A percentile compares a stretch with the other conserved stretches of the same genome.
Evolutionary conservation across 1,140 invertebrate genomes (phyloP).

Genomic region (Hycleus cichorii): DNA sequence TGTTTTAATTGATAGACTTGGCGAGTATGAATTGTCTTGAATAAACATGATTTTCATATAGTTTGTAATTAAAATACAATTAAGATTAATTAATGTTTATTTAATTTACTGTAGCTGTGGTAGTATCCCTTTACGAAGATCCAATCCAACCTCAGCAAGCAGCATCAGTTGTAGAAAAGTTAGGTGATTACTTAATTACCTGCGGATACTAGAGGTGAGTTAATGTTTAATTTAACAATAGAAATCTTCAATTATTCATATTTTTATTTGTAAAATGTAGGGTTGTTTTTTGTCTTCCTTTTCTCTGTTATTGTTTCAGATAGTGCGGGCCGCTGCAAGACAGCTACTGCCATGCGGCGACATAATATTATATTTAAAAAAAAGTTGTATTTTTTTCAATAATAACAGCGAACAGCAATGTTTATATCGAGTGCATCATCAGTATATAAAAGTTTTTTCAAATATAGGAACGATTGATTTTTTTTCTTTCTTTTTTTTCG

Average conservation of each 20-base stretch:
- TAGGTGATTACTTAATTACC: constrained; percentile 90
- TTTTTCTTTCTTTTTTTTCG: not conserved
- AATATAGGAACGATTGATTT: constrained; percentile 18
- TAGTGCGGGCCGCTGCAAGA: constrained; percentile 35
- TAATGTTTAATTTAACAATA: not conserved
- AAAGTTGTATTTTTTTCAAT: constrained; percentile 38
- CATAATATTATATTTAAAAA: constrained; percentile 25
- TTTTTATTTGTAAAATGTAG: not conserved
- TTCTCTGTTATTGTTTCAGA: constrained; percentile 30
- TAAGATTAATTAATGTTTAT: not conserved
- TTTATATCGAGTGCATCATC: constrained; percentile 36
- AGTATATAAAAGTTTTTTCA: constrained; percentile 13
- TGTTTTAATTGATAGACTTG: too few species aligned
- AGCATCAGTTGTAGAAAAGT: constrained; percentile 88
- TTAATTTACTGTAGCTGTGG: constrained; percentile 65
- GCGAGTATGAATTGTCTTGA: too few species aligned
- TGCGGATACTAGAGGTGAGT: constrained; percentile 77
- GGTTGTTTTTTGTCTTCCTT: too few species aligned
- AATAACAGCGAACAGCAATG: constrained; percentile 38
- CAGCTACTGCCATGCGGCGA: constrained; percentile 35
- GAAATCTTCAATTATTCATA: not conserved
- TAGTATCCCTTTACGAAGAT: constrained; percentile 88
- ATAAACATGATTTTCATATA: too few species aligned
- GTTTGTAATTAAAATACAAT: too few species aligned
- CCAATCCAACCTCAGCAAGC: constrained; percentile 91